A percentile compares a stretch with the other conserved stretches of the same genome.
Conservation (phyloP, 2,888 invertebrate genomes). For the Heliothis peltigera region DNA sequence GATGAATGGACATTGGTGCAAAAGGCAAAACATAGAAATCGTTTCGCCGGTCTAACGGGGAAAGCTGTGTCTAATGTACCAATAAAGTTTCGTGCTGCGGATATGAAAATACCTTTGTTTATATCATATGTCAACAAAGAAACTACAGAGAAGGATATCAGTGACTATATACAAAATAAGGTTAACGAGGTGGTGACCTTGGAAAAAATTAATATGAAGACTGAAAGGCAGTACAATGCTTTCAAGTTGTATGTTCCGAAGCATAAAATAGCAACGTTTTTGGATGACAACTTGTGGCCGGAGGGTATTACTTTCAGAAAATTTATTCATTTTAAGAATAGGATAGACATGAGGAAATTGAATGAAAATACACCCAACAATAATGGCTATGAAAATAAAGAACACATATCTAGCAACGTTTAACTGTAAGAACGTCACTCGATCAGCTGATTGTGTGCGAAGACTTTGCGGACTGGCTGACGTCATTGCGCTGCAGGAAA, state of each 20-base stretch:
- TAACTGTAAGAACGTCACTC: slow-evolving; percentile 1
- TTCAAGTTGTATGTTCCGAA: slow-evolving; percentile 6
- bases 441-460: too few species aligned
- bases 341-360: slow-evolving; percentile 1
- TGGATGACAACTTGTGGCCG: slow-evolving; percentile 1
- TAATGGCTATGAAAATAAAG: neutral
- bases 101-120: slow-evolving; percentile 6
- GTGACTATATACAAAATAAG: slow-evolving; percentile 6
- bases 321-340: slow-evolving; percentile 2
- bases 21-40: too few species aligned
- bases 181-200: neutral
- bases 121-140: slow-evolving; percentile 2
- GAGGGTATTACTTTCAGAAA: neutral
- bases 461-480: too few species aligned
- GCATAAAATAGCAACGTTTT: neutral
- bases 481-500: too few species aligned
- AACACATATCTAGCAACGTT: neutral
- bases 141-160: slow-evolving; percentile 1
- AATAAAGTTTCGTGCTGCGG: neutral
- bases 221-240: slow-evolving; percentile 7
- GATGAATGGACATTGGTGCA: too few species aligned
- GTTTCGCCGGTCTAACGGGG: too few species aligned
- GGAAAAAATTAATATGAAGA: slow-evolving; percentile 4
- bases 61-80: too few species aligned
- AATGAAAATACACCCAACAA: too few species aligned